Percentiles rank a stretch among this genome's conserved stretches.
Conservation (phyloP, 2,797 vertebrate species). For the Garrulus glandarius region DNA sequence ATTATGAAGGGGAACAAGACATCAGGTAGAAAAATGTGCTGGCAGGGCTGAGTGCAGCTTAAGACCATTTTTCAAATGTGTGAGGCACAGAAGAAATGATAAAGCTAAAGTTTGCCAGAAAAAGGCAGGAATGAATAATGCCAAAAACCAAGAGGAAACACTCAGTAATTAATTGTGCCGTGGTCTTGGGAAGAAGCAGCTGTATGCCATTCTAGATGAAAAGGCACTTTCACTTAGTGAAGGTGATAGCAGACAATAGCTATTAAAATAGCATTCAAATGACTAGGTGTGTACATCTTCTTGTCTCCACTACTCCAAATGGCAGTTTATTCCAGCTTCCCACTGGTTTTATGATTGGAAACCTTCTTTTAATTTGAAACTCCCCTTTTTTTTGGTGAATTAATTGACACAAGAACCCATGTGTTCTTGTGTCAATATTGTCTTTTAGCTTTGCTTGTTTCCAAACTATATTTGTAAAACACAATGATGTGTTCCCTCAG, state of each 20-base stretch:
- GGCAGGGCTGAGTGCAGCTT: background rate
- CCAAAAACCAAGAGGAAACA: background rate
- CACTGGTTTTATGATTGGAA: background rate
- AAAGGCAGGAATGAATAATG: background rate
- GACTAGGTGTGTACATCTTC: background rate
- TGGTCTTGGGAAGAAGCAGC: background rate
- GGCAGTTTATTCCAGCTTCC: background rate
- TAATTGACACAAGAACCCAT: background rate
- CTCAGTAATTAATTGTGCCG: background rate
- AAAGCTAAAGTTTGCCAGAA: background rate
- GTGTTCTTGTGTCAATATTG: background rate
- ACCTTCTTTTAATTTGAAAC: background rate
- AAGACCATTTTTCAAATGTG: background rate
- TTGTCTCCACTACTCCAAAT: background rate
- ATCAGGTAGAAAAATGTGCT: background rate
- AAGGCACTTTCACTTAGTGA: background rate
- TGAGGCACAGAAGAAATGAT: background rate
- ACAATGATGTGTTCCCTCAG: background rate
- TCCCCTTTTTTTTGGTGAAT: background rate
- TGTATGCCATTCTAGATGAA: background rate
- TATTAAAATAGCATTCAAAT: background rate
- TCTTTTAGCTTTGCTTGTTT: background rate
- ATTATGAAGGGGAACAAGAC: background rate
- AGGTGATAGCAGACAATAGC: background rate
- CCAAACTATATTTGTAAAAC: background rate